A percentile compares a stretch with the other conserved stretches of the same genome.
These are phyloP conservation scores for Hycleus cichorii DNA, from an alignment of 1,140 invertebrate species.

Conservation along the genomic window DNA sequence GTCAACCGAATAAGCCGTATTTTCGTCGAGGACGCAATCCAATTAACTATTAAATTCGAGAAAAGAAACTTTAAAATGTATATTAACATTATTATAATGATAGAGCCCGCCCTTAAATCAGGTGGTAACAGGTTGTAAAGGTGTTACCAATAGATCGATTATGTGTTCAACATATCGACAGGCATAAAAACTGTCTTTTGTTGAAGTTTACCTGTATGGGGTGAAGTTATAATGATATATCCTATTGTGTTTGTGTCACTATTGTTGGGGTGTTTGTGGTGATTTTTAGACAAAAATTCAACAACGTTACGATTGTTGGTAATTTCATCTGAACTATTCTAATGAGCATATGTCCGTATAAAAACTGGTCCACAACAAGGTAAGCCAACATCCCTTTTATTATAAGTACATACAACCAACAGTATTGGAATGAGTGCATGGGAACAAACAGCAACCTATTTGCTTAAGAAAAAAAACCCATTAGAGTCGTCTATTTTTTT, in stretches of 20 bases:
- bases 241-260: not conserved
- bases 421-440: not conserved
- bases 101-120: not conserved
- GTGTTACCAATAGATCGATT: slow-evolving; percentile 17
- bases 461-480: slow-evolving; percentile 24
- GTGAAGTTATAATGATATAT: not conserved
- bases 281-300: too few relatives aligned
- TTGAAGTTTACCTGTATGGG: slow-evolving; percentile 3
- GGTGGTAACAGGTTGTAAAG: slow-evolving; percentile 16
- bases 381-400: slow-evolving; percentile 11
- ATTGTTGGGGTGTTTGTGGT: not conserved
- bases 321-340: slow-evolving; percentile 5
- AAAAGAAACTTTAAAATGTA: not conserved
- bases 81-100: not conserved
- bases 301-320: too few relatives aligned
- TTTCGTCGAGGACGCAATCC: not conserved
- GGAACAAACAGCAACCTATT: slow-evolving; percentile 16
- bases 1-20: not conserved
- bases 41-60: not conserved
- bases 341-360: slow-evolving; percentile 21
- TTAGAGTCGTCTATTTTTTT: slow-evolving; percentile 1
- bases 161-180: slow-evolving; percentile 14
- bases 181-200: slow-evolving; percentile 12
- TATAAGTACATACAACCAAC: slow-evolving; percentile 2
- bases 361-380: slow-evolving; percentile 17